Conservation (phyloP, 2,113 vertebrate genomes). For the Pomatorhinus ruficollis region DNA sequence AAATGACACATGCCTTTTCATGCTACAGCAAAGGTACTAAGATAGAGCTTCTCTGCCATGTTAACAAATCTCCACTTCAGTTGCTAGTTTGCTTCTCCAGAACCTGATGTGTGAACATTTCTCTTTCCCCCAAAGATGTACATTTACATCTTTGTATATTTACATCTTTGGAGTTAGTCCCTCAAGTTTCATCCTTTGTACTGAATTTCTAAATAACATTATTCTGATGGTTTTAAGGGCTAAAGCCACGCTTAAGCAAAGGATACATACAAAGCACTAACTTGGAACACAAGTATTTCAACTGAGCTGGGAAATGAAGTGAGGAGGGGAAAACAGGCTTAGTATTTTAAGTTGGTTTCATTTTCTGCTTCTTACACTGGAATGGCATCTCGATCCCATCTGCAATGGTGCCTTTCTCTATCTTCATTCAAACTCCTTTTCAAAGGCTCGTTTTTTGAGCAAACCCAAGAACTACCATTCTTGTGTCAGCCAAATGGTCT, state of each 20-base stretch:
- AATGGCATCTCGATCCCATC: not conserved
- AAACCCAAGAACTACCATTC: not conserved
- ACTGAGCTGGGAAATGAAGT: not conserved
- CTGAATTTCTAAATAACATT: not conserved
- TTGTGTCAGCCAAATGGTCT: not conserved
- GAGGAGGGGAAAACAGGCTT: not conserved
- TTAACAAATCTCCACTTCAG: not conserved
- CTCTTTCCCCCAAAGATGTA: not conserved
- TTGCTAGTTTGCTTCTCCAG: not conserved
- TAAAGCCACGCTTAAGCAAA: not conserved
- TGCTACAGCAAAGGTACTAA: not conserved
- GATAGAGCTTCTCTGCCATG: not conserved
- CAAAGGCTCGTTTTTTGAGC: not conserved
- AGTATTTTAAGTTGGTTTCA: not conserved
- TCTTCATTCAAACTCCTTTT: not conserved
- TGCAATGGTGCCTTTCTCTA: not conserved
- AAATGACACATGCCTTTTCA: not conserved
- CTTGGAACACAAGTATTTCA: not conserved
- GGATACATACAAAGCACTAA: not conserved
- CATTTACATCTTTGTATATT: not conserved
- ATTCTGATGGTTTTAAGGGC: not conserved
- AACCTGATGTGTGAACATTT: not conserved
- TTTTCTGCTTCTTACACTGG: not conserved
- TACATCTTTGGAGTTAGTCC: not conserved
- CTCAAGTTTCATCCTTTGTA: not conserved